phyloP scores from a whole-genome alignment of 2,797 vertebrate genomes.

The Micrastur ruficollis region DNA sequence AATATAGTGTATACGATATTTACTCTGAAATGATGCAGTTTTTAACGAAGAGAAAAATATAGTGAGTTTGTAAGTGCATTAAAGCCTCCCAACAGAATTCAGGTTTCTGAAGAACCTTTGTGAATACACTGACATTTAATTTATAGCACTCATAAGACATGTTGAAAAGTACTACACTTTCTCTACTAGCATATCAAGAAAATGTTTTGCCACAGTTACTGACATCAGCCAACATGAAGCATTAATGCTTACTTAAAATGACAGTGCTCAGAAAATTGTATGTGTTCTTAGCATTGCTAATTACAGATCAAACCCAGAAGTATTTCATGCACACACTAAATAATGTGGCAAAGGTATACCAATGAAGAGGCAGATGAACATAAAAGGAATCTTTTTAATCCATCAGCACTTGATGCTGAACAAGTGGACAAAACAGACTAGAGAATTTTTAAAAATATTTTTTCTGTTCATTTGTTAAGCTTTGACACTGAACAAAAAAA shows the following conservation, averaged over 20 bases:
- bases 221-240: neutral
- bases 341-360: neutral
- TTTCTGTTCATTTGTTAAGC: neutral
- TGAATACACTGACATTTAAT: neutral
- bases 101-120: neutral
- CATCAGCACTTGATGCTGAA: neutral
- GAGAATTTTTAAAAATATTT: neutral
- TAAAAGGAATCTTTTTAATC: neutral
- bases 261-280: neutral
- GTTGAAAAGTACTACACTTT: neutral
- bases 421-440: neutral
- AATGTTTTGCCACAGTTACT: neutral
- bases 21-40: neutral
- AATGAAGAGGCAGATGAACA: neutral
- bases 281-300: neutral
- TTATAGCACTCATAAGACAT: neutral
- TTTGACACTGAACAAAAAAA: neutral
- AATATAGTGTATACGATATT: neutral
- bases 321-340: neutral
- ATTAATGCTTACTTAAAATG: neutral
- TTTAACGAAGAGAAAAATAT: neutral
- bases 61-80: neutral
- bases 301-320: neutral
- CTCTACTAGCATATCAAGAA: neutral
- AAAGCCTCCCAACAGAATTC: neutral